Base-by-base conservation (phyloP, 2,888 invertebrate species). In the Charanyca ferruginea region DNA sequence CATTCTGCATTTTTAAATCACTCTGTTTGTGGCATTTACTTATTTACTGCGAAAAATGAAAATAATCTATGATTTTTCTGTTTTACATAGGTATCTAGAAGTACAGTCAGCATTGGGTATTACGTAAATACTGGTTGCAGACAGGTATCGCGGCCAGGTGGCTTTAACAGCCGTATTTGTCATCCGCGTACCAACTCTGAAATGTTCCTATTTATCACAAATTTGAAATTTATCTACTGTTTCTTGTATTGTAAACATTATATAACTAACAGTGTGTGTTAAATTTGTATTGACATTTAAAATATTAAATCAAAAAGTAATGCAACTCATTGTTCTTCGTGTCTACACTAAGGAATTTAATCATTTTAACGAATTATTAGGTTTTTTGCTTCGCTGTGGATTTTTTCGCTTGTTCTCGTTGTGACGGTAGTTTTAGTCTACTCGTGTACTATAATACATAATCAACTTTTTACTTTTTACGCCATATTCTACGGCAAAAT, bases 131-230 rank as follows among this genome's bases (percentile, higher is more conserved):
- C 83, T 85, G 85, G 86, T 85, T 87, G 89, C 87, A 89, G 90
- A 87, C 89, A 89, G 90, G 89, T 88, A 89, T 87, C 83, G 87
- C 79, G 74, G 85, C 87, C 93, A 93, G 92, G 93, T 94, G 93
- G 88, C 83, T 87, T 90, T 93, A 91, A 94, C 91, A 90, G 87
- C 90, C 89, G 77, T 91, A 93, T 94, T 93, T 93, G 91, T 93
- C 92, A 93, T 91, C 85, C 89, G 87, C 85, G 88, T 85, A 81
- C 83, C 79, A 80, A 86, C 87, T 87, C 88, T 87, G 83, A 88
- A 92, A 91, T 89, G 91, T 88, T 87, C 84, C 87, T 86, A 93
- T 93, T 91, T 92, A 88, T 93, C 89, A 91, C 84, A 80, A 85
- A 86, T 88, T 87, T 88, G 87, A 89, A 91, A 91, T 90, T 91